phyloP scores from a whole-genome alignment of 2,113 vertebrate species.

The Ameiurus melas region DNA sequence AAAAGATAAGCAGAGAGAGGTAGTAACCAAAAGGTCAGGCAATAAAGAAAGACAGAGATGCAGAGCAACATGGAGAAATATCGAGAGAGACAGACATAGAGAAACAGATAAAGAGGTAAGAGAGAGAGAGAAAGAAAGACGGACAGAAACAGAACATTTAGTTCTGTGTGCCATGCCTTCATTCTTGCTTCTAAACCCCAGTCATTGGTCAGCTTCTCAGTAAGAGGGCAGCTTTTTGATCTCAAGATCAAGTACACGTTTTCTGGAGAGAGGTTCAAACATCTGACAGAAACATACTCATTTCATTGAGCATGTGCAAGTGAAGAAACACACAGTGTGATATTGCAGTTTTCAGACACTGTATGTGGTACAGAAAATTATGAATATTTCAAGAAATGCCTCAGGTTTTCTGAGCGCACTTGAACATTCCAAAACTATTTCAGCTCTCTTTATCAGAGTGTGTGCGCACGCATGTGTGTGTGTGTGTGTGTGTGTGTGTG shows the following conservation, averaged over 20 bases:
- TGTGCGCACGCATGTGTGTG: neutral
- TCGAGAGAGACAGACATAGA: neutral
- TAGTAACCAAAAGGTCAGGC: neutral
- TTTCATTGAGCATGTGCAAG: neutral
- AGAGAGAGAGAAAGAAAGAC: neutral
- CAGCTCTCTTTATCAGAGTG: neutral
- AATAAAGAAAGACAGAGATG: neutral
- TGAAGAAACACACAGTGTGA: neutral
- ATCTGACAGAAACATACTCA: neutral
- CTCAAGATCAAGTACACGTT: neutral
- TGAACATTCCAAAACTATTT: neutral
- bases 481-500: neutral
- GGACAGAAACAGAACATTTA: neutral
- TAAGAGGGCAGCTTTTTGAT: neutral
- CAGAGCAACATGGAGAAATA: neutral
- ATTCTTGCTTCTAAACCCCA: neutral
- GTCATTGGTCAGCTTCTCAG: neutral
- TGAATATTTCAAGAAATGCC: constrained; percentile 12
- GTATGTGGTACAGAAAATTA: neutral
- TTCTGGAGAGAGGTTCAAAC: constrained; percentile 10
- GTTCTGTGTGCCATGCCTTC: neutral
- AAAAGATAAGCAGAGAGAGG: neutral
- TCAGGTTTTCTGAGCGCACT: neutral
- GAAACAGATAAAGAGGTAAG: neutral
- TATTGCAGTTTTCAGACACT: neutral